Evolutionary conservation across 2,113 vertebrate species (phyloP), one percentile per base, ranked within the genome.

Genomic region (Vulpes vulpes): DNA sequence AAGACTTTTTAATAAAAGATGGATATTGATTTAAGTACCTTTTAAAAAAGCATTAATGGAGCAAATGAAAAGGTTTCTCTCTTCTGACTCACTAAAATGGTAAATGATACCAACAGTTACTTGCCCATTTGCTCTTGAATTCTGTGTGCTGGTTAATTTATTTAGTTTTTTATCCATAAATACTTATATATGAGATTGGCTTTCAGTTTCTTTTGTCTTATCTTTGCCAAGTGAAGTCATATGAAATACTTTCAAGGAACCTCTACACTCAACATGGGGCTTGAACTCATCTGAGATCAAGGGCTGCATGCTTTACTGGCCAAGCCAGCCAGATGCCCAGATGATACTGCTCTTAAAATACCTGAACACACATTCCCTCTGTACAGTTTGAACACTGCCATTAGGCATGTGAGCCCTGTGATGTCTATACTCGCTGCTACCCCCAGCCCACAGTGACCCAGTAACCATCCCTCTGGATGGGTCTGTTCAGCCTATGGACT

Each of bases 1-100:
- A 92, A 97, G 84, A 84, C 43, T 76, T 94, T 96, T 94, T 38
- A 95, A 97, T 97, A 96, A 96, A 94, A 94, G 91, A 96, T 17
- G 35, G 84, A 80, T 89, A 97, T 86, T 62, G 97, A 95, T 96
- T 95, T 87, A 97, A 97, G 94, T 95, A 87, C 76, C 69, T 94
- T 93, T 96, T 64, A 94, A 20, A 69, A 69, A 69, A 94, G 80
- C 88, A 84, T 81, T 96, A 88, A 94, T 71, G 51, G 65, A 96
- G 69, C 91, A 96, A 94, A 96, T 95, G 91, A 95, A 93, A 71
- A 74, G 94, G 84, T 79, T 92, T 93, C 94, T 92, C 80, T 95
- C 81, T 43, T 90, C 32, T 84, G 91, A 96, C 88, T 55, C 0
- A 4, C 91, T 94, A 67, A 97, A 60, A 74, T 49, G 62, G 94